Evolutionary conservation across 2,888 invertebrate species (phyloP).

Genomic region (Brachyptera risi): DNA sequence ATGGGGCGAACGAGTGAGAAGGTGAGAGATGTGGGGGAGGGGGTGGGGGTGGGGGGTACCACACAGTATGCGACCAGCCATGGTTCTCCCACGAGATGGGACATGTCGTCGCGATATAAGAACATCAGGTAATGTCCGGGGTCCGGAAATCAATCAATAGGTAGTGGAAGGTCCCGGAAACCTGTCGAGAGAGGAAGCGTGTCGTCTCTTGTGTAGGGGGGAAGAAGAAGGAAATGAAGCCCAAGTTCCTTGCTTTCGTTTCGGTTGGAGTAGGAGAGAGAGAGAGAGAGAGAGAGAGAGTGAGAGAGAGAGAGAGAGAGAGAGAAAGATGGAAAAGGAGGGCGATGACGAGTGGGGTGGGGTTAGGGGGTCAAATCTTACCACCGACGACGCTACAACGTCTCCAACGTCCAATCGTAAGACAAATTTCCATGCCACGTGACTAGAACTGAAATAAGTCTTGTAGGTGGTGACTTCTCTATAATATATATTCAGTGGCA

Average conservation of each 20-base stretch:
- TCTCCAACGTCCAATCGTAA: slow-evolving; percentile 5
- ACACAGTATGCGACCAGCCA: neutral
- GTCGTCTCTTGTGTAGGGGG: neutral
- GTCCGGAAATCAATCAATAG: slow-evolving; percentile 26
- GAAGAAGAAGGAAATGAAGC: slow-evolving; percentile 27
- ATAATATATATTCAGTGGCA: neutral
- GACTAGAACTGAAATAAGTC: neutral
- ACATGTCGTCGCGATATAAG: slow-evolving; percentile 6
- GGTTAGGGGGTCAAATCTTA: no score
- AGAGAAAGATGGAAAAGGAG: no score
- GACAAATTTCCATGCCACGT: slow-evolving; percentile 12
- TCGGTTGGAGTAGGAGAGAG: no score
- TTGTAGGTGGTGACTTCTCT: neutral
- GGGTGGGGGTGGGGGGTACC: no score
- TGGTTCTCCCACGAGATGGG: neutral
- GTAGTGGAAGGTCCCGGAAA: slow-evolving; percentile 24
- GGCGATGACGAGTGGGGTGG: no score
- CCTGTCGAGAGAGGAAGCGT: slow-evolving; percentile 2
- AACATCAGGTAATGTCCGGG: slow-evolving; percentile 26
- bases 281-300: no score
- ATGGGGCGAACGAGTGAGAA: no score
- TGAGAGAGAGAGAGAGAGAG: no score
- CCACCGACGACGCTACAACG: no score
- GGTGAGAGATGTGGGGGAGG: no score
- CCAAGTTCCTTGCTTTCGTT: neutral